Evolutionary conservation across 2,797 vertebrate species (phyloP), one percentile per base, ranked within the genome.

Genomic region (Epinephelus awoara): DNA sequence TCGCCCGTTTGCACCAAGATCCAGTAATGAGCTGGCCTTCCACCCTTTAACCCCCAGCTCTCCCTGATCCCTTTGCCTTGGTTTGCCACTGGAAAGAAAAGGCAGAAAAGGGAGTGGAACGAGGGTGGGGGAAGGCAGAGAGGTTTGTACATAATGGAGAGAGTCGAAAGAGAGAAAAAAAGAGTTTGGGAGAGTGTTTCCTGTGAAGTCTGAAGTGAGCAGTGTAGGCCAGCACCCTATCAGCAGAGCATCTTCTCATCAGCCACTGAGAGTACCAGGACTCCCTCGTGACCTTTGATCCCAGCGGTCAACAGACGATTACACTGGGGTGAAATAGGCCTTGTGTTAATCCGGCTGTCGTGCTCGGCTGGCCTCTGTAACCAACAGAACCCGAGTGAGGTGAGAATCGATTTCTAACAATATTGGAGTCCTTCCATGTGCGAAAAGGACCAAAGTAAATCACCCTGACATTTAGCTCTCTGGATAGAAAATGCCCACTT

Each of bases 21-120:
- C 74, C 90, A 86, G 85, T 94, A 94, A 94, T 93, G 92, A 95
- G 91, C 67, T 85, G 86, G 85, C 89, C 90, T 88, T 88, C 89
- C 81, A 88, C 84, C 83, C 88, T 88, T 92, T 91, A 88, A 91
- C 86, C 82, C 82, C 74, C 58, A 56, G 74, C 62, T 68, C 80
- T 79, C 79, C 63, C 59, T 82, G 85, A 91, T 86, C 85, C 64
- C 73, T 82, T 72, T 67, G 67, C 79, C 80, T 85, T 84, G 72
- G 63, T 76, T 77, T 84, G 57, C 71, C 83, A 88, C 71, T 59
- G 73, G 62, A 79, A 87, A 85, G 83, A 81, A 83, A 80, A 68
- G 66, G 50, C 55, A 71, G 62, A 67, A 29, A 67, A 83, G 64
- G 49, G 62, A 64, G 55, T 42, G 25, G 17, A 2, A 38, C 34